A percentile compares a stretch with the other conserved stretches of the same genome.
These are phyloP conservation scores for Oophaga pumilio DNA, from an alignment of 2,113 vertebrate species.

Conservation along the genomic window DNA sequence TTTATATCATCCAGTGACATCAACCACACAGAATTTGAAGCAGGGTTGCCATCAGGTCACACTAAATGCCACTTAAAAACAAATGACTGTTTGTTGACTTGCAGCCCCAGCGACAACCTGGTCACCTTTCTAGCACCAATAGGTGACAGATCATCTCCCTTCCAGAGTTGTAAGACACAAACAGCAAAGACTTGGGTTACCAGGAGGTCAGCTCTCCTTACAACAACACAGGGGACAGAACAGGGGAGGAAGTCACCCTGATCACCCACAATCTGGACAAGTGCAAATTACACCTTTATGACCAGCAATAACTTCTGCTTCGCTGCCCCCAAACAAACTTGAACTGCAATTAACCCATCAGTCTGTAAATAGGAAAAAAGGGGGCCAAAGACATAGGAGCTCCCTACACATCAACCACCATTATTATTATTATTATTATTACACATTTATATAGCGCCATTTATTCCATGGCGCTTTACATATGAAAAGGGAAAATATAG, in stretches of 20 bases:
- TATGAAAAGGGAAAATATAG: too few species aligned
- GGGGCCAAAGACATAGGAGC: too few species aligned
- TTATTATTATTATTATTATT: too few species aligned
- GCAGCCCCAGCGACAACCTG: background rate
- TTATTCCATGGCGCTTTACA: too few species aligned
- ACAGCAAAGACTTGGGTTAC: constrained; percentile 1
- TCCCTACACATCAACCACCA: background rate
- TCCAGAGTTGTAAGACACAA: background rate
- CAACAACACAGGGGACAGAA: background rate
- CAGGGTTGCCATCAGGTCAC: constrained; percentile 37
- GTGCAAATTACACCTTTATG: constrained; percentile 13
- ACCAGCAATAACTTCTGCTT: constrained; percentile 6
- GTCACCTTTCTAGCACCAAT: background rate
- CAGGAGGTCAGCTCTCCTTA: constrained; percentile 11
- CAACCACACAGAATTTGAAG: background rate
- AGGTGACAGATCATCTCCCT: constrained; percentile 9
- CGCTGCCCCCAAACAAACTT: constrained; percentile 36
- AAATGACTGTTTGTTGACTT: background rate
- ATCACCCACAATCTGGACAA: constrained; percentile 14
- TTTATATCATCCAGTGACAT: constrained; percentile 7
- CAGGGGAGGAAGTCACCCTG: background rate
- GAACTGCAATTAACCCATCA: constrained; percentile 37
- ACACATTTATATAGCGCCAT: too few species aligned
- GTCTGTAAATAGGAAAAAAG: background rate
- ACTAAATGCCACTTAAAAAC: constrained; percentile 2